These are phyloP conservation scores for Eutrigla gurnardus DNA, from an alignment of 2,797 vertebrate species.

Conservation along the genomic window DNA sequence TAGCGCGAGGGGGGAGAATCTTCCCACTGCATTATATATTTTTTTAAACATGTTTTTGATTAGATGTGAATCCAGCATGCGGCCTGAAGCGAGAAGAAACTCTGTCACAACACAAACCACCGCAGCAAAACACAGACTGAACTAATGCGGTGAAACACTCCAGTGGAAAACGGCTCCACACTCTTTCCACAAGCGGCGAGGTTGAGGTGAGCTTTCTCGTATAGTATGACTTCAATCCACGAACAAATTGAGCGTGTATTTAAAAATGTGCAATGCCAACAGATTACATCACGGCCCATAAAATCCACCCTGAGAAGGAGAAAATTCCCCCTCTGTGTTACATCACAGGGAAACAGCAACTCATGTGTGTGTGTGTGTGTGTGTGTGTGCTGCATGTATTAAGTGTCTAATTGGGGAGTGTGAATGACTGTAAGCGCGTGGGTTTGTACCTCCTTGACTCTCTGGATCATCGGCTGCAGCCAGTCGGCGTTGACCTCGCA, in stretches of 20 bases:
- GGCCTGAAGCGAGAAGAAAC: conserved; percentile 2
- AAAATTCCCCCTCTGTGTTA: conserved; percentile 13
- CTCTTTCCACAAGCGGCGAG: conserved; percentile 26
- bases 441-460: conserved; percentile 93
- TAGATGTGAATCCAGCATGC: conserved; percentile 11
- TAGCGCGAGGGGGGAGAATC: conserved; percentile 29
- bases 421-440: conserved; percentile 17
- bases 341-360: background rate
- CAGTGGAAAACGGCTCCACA: conserved; percentile 12
- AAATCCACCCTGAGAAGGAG: conserved; percentile 36
- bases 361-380: background rate
- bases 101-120: conserved; percentile 17
- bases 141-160: background rate
- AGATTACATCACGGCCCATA: conserved; percentile 45
- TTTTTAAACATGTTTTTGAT: conserved; percentile 30
- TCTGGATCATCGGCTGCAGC: conserved; percentile 97
- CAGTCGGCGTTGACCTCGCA: conserved; percentile 97
- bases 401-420: conserved; percentile 40
- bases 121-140: background rate
- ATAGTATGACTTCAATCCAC: conserved; percentile 14
- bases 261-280: conserved; percentile 25
- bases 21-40: conserved; percentile 18
- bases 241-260: conserved; percentile 53
- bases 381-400: conserved; percentile 15
- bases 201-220: conserved; percentile 28